Percentiles rank a stretch among this genome's conserved stretches.
These are phyloP conservation scores for Perizoma affinitatum DNA, from an alignment of 2,888 invertebrate genomes.

Conservation along the genomic window DNA sequence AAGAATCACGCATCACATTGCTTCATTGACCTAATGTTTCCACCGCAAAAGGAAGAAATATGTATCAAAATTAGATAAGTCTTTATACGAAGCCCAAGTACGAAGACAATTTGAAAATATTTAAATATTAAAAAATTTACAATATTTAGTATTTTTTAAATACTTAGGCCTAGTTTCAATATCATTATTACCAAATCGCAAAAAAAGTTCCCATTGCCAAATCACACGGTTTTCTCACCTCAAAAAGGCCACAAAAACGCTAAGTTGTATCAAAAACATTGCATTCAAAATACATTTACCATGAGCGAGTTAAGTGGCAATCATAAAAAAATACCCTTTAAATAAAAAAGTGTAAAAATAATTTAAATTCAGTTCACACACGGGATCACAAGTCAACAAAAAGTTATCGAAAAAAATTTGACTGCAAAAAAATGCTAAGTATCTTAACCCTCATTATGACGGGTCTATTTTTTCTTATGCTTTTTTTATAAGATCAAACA, in stretches of 20 bases:
- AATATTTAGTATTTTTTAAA: too few species aligned
- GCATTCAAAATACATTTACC: conserved; percentile 57
- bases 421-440: conserved; percentile 33
- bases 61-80: too few species aligned
- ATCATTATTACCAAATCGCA: too few species aligned
- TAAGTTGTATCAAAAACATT: conserved; percentile 44
- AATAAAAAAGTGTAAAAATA: conserved; percentile 36
- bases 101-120: too few species aligned
- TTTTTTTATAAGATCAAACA: conserved; percentile 44
- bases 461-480: conserved; percentile 12
- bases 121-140: too few species aligned
- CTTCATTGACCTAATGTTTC: too few species aligned
- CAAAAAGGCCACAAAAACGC: conserved; percentile 37
- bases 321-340: conserved; percentile 45
- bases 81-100: too few species aligned
- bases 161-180: too few species aligned
- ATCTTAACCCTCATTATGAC: conserved; percentile 30
- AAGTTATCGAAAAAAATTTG: conserved; percentile 40
- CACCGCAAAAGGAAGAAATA: too few species aligned
- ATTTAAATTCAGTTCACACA: conserved; percentile 59
- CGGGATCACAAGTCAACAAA: conserved; percentile 51
- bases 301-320: conserved; percentile 60
- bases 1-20: too few species aligned
- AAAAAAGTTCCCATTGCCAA: not conserved
- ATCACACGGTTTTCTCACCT: conserved; percentile 50